Evolutionary conservation across 2,113 vertebrate genomes (phyloP).

Genomic region (Sturnus vulgaris): DNA sequence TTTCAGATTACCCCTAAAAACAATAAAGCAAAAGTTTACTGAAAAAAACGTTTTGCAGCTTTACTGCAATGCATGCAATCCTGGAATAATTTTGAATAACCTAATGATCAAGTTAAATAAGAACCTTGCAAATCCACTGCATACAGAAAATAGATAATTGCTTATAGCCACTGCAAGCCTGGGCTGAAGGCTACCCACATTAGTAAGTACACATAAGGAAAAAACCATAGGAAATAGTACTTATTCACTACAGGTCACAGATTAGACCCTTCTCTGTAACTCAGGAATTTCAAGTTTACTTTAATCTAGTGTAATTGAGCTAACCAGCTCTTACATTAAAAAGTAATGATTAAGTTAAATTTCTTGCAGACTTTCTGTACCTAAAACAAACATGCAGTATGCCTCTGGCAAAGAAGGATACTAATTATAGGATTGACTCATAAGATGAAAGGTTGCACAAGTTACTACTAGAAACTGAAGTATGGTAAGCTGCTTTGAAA

Average conservation of each 20-base stretch:
- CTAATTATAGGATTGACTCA: constrained; percentile 72
- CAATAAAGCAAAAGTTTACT: neutral
- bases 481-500: constrained; percentile 41
- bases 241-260: constrained; percentile 46
- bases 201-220: neutral
- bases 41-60: neutral
- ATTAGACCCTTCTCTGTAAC: constrained; percentile 44
- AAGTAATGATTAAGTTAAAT: constrained; percentile 72
- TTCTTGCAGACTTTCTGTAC: constrained; percentile 66
- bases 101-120: neutral
- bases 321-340: constrained; percentile 67
- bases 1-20: neutral
- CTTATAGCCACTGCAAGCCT: neutral
- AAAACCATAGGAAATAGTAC: neutral
- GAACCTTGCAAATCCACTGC: neutral
- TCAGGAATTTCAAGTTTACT: constrained; percentile 67
- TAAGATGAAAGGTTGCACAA: constrained; percentile 69
- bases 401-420: constrained; percentile 67
- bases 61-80: neutral
- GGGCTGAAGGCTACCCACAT: constrained; percentile 1
- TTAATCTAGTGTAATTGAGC: constrained; percentile 64
- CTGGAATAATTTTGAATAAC: neutral
- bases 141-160: neutral
- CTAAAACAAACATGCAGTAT: constrained; percentile 67
- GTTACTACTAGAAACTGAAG: constrained; percentile 66